phyloP scores from a whole-genome alignment of 92 coral and sea anemone genomes.

The Hydrozoanthus gracilis region DNA sequence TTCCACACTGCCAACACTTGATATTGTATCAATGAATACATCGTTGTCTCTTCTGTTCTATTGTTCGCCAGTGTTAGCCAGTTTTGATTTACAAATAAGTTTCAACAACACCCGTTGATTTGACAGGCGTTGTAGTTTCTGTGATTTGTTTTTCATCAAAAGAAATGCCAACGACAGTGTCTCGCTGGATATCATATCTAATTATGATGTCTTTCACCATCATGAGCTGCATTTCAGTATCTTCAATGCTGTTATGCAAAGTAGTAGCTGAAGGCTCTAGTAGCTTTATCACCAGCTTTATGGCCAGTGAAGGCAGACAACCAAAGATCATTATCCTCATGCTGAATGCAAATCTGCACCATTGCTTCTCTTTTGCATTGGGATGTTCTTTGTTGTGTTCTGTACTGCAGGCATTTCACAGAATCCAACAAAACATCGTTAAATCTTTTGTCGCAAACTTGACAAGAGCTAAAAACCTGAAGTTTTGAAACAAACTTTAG shows the following conservation, averaged over 20 bases:
- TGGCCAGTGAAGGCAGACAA: conserved; percentile 12
- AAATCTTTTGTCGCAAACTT: conserved; percentile 16
- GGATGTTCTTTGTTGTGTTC: conserved; percentile 15
- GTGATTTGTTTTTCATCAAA: conserved; percentile 19
- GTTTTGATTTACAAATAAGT: conserved; percentile 23
- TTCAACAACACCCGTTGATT: conserved; percentile 15
- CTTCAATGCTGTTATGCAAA: neutral
- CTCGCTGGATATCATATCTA: conserved; percentile 13
- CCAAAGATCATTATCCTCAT: too few species aligned
- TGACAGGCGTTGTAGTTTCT: neutral
- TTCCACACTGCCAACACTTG: too few species aligned
- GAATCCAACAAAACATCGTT: neutral
- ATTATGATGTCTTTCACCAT: neutral
- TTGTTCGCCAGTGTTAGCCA: conserved; percentile 17
- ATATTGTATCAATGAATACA: conserved; percentile 17
- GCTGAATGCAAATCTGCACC: conserved; percentile 4
- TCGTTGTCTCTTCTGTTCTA: too few species aligned
- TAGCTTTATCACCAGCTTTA: neutral
- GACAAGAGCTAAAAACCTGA: conserved; percentile 4
- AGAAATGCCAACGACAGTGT: conserved; percentile 14
- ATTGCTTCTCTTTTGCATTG: conserved; percentile 9
- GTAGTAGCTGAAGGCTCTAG: conserved; percentile 10
- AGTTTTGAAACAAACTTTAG: conserved; percentile 6
- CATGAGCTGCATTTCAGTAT: conserved; percentile 15
- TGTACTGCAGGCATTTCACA: conserved; percentile 15